Evolutionary conservation across 2,797 vertebrate genomes (phyloP), one percentile per base, ranked within the genome.

Genomic region (Bryconaethiops microstoma): DNA sequence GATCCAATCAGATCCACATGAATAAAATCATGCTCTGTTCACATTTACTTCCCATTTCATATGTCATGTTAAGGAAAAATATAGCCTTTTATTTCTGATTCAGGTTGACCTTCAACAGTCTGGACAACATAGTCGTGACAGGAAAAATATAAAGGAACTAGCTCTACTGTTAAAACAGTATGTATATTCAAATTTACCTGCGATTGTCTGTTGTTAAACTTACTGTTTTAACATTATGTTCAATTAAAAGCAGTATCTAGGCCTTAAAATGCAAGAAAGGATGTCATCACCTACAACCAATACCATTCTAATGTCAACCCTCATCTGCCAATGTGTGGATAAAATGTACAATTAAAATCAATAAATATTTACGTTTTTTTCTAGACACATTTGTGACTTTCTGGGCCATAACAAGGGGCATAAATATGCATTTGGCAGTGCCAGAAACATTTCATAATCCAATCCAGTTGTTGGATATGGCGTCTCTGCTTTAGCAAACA

Each of bases 361-460:
- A 94, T 93, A 95, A 94, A 95, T 94, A 94, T 94, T 92, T 92
- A 91, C 90, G 40, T 80, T 92, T 92, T 52, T 93, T 92, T 90
- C 88, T 87, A 84, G 50, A 69, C 8, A 72, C 42, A 64, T n/a
- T 72, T 0, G 35, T 52, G 64, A 76, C 17, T 78, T 72, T 70
- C 40, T 69, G 48, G 21, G 64, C 35, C 19, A 50, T 0, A 5
- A 35, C 35, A 35, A 75, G 25, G 17, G 17, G 45, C 19, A 35
- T 7, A 60, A 76, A 74, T 40, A 1, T 60, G 10, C 42, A 54
- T 74, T 42, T 62, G 48, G 25, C 10, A 39, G 25, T 45, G 23
- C n/a, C 25, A 29, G 19, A 48, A 16, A 50, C 14, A 1, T 39
- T 19, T n/a, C 35, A 23, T 59, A 72, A 40, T 42, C 25, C 21